These are phyloP conservation scores for Holotrichia oblita DNA, from an alignment of 1,140 invertebrate genomes.

Conservation along the genomic window DNA sequence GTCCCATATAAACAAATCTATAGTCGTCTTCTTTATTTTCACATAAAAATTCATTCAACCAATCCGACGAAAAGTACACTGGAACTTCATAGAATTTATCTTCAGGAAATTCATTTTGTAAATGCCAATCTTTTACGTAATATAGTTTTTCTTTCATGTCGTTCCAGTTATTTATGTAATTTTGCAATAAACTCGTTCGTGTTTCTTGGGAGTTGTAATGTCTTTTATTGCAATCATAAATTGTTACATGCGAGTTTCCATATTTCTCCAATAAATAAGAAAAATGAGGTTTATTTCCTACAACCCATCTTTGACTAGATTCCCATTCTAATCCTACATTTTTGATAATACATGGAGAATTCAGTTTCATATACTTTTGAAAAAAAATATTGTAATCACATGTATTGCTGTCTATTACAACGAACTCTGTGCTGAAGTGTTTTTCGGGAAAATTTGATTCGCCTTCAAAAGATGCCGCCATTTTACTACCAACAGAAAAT, in stretches of 20 bases:
- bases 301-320: constrained; percentile 68
- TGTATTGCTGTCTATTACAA: constrained; percentile 43
- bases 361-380: constrained; percentile 67
- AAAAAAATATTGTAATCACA: constrained; percentile 65
- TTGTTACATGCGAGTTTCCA: constrained; percentile 71
- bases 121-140: constrained; percentile 89
- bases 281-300: constrained; percentile 68
- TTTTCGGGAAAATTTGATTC: background rate
- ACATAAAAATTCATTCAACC: constrained; percentile 93
- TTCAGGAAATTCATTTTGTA: constrained; percentile 72
- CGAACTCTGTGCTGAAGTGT: background rate
- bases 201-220: constrained; percentile 80
- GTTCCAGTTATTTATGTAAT: constrained; percentile 77
- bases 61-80: constrained; percentile 88
- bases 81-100: constrained; percentile 83
- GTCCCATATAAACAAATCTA: constrained; percentile 96
- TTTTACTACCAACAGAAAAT: background rate
- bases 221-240: constrained; percentile 80
- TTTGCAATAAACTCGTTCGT: constrained; percentile 70
- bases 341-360: constrained; percentile 73
- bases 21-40: constrained; percentile 84
- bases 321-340: constrained; percentile 71
- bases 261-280: constrained; percentile 69
- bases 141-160: constrained; percentile 64
- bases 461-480: constrained; percentile 7